phyloP scores from a whole-genome alignment of 2,888 invertebrate species.

The Xestia sexstrigata region DNA sequence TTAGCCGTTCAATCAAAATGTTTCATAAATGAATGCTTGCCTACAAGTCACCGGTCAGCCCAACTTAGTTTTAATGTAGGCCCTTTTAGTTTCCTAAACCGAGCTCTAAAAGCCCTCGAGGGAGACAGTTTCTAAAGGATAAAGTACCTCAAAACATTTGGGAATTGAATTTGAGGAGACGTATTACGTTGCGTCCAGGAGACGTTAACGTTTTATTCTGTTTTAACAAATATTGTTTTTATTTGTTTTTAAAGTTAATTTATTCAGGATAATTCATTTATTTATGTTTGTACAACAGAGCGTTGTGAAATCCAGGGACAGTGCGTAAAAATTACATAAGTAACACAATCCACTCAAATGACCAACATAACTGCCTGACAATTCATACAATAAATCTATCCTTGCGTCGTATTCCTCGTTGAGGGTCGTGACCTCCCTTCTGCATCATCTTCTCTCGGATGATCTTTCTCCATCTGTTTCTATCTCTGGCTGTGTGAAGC shows the following conservation, averaged over 20 bases:
- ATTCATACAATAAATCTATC: not conserved
- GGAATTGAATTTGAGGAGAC: constrained; percentile 53
- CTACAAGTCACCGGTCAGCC: constrained; percentile 32
- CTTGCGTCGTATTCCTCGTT: no score
- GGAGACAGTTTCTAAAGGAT: constrained; percentile 46
- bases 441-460: no score
- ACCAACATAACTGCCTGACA: not conserved
- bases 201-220: not conserved
- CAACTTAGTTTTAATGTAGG: constrained; percentile 58
- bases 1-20: constrained; percentile 62
- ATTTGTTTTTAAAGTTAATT: not conserved
- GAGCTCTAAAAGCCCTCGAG: constrained; percentile 49
- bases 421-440: no score
- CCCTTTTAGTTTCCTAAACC: constrained; percentile 51
- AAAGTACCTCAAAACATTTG: constrained; percentile 55
- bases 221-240: not conserved
- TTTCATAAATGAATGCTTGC: constrained; percentile 55
- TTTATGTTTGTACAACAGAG: not conserved
- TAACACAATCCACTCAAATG: not conserved
- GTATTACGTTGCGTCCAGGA: constrained; percentile 18
- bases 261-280: no score
- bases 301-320: no score
- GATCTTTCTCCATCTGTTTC: no score
- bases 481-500: no score
- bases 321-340: not conserved